Evolutionary conservation across 2,797 vertebrate genomes (phyloP).

Genomic region (Helicolenus hilgendorfi): DNA sequence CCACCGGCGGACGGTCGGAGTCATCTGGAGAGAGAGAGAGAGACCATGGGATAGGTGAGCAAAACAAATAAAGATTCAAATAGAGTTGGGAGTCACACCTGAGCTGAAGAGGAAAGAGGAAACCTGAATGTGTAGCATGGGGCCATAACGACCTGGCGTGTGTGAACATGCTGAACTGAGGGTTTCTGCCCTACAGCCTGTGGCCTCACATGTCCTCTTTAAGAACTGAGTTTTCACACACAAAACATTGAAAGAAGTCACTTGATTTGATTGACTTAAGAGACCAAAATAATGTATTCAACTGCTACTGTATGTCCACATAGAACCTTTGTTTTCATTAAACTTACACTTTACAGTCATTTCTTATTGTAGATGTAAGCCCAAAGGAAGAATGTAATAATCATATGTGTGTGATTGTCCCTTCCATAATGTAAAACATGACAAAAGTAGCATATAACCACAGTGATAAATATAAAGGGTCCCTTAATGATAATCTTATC

Average conservation of each 20-base stretch:
- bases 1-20: constrained; percentile 87
- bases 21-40: constrained; percentile 51
- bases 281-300: not conserved
- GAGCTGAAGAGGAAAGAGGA: not conserved
- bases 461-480: not conserved
- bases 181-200: constrained; percentile 20
- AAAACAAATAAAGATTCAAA: not conserved
- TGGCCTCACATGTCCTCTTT: not conserved
- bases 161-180: constrained; percentile 55
- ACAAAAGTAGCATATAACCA: not conserved
- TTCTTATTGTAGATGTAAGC: not conserved
- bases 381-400: not conserved
- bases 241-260: not conserved
- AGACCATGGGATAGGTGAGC: not conserved
- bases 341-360: too few species aligned
- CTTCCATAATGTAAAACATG: not conserved
- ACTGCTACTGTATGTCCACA: too few species aligned
- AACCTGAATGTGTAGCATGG: constrained; percentile 13
- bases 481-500: not conserved
- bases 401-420: not conserved
- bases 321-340: too few species aligned
- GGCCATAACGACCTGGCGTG: constrained; percentile 32
- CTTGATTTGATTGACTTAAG: not conserved
- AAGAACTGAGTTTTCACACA: not conserved
- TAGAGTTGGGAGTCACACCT: not conserved